phyloP scores from a whole-genome alignment of 2,113 vertebrate genomes.

The Aptenodytes patagonicus region DNA sequence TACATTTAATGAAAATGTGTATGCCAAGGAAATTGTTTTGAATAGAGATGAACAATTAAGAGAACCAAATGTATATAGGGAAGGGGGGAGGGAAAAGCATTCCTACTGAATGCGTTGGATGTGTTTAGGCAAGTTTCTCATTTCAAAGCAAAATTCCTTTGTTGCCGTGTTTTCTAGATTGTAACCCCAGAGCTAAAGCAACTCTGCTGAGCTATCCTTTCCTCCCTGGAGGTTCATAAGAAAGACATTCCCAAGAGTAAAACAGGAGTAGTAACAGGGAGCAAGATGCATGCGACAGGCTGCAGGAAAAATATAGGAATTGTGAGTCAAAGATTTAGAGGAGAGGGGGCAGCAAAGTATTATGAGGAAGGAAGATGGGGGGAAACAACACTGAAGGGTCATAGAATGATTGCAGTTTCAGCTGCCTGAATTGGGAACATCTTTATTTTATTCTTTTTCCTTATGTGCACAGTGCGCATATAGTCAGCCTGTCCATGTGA shows the following conservation, averaged over 20 bases:
- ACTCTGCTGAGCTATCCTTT: background rate
- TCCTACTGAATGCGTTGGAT: background rate
- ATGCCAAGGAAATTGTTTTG: slow-evolving; percentile 26
- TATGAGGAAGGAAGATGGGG: background rate
- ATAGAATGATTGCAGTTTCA: background rate
- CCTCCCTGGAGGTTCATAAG: too few species aligned
- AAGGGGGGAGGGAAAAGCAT: background rate
- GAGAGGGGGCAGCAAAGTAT: background rate
- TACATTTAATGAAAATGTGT: slow-evolving; percentile 55
- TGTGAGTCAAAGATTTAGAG: background rate
- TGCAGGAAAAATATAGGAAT: background rate
- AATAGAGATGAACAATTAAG: slow-evolving; percentile 32
- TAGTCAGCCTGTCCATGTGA: background rate
- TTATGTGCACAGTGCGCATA: background rate
- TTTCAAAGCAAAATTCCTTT: slow-evolving; percentile 21
- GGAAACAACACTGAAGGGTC: background rate
- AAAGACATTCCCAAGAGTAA: background rate
- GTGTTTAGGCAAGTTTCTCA: background rate
- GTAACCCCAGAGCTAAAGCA: background rate
- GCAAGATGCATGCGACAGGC: background rate
- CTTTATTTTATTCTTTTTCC: background rate
- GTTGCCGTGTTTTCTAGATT: background rate
- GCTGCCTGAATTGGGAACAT: background rate
- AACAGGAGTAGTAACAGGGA: background rate
- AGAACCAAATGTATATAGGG: background rate